phyloP scores from a whole-genome alignment of 2,113 vertebrate species.

The Fregetta grallaria region DNA sequence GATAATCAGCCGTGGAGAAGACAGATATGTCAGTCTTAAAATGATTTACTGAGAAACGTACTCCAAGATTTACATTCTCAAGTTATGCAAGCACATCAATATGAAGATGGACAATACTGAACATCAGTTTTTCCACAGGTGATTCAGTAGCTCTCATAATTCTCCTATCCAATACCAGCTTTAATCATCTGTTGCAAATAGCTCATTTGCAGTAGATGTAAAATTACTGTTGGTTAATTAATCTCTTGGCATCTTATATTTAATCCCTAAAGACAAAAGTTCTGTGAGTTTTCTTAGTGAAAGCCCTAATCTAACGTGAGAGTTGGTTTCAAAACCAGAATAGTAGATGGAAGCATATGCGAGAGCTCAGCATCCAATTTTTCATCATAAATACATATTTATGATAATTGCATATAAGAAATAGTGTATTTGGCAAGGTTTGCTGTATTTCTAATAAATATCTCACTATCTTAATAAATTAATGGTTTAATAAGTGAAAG shows the following conservation, averaged over 20 bases:
- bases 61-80: neutral
- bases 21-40: neutral
- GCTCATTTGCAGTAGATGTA: neutral
- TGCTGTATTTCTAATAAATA: conserved; percentile 53
- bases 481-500: conserved; percentile 48
- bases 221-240: conserved; percentile 42
- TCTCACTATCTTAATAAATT: conserved; percentile 38
- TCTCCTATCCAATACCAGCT: neutral
- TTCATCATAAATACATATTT: neutral
- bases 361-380: neutral
- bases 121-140: conserved; percentile 3
- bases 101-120: neutral
- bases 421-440: neutral
- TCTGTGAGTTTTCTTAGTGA: neutral
- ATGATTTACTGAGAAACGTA: neutral
- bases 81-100: neutral
- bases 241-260: neutral
- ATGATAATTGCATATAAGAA: neutral
- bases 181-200: conserved; percentile 29
- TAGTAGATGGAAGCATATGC: neutral
- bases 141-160: neutral
- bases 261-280: conserved; percentile 10
- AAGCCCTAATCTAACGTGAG: neutral
- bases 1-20: neutral
- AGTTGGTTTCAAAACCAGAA: conserved; percentile 7